phyloP scores from a whole-genome alignment of 2,888 invertebrate species.

The Nemurella pictetii region DNA sequence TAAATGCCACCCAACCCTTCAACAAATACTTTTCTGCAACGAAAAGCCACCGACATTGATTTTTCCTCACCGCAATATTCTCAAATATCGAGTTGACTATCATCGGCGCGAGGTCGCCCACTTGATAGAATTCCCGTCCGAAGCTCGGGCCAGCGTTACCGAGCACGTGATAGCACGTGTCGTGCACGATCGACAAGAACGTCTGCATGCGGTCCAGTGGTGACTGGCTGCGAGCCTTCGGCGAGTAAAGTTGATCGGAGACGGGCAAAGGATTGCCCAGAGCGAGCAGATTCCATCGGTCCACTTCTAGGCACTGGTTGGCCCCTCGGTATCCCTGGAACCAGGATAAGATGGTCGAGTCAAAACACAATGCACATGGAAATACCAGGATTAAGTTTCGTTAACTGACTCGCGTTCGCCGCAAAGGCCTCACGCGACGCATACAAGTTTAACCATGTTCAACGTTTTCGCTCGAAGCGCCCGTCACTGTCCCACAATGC shows the following conservation, averaged over 20 bases:
- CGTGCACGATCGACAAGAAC: slow-evolving; percentile 76
- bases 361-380: no score
- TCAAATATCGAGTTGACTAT: slow-evolving; percentile 72
- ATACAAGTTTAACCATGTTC: neutral
- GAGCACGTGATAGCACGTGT: slow-evolving; percentile 78
- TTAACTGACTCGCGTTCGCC: no score
- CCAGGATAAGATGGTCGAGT: no score
- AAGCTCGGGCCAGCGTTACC: slow-evolving; percentile 77
- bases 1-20: no score
- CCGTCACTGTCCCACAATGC: no score
- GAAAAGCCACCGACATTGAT: no score
- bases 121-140: slow-evolving; percentile 83
- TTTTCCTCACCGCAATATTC: slow-evolving; percentile 64
- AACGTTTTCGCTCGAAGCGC: no score
- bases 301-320: slow-evolving; percentile 72
- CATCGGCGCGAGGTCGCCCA: slow-evolving; percentile 73
- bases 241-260: slow-evolving; percentile 44
- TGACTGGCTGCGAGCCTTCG: slow-evolving; percentile 51
- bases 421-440: no score
- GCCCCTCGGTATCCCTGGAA: slow-evolving; percentile 67
- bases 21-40: no score
- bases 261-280: slow-evolving; percentile 48
- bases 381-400: neutral
- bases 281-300: slow-evolving; percentile 75
- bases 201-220: slow-evolving; percentile 83